Conservation (phyloP, 2,113 vertebrate species). For the Festucalex cinctus region DNA sequence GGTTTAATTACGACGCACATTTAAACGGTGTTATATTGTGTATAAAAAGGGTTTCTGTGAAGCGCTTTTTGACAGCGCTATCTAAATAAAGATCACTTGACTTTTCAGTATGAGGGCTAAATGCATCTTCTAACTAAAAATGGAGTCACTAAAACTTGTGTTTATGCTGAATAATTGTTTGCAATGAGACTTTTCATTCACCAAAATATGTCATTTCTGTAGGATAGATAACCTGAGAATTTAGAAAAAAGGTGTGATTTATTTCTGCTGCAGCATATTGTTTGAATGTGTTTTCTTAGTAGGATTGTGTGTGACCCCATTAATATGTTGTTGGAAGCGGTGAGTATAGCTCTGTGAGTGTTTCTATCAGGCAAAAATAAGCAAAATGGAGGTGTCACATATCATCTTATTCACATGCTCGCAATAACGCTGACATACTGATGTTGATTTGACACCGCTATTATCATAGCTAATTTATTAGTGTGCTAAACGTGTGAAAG, state of each 20-base stretch:
- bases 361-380: neutral
- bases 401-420: neutral
- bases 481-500: neutral
- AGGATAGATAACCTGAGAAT: neutral
- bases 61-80: too few relatives aligned
- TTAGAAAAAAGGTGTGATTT: neutral
- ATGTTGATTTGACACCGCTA: neutral
- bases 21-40: neutral
- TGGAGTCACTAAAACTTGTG: neutral
- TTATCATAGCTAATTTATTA: neutral
- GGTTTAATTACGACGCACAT: neutral
- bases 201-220: too few relatives aligned
- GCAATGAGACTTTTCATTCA: neutral
- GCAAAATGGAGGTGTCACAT: neutral
- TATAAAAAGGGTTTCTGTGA: neutral
- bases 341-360: neutral
- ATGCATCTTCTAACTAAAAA: constrained; percentile 3
- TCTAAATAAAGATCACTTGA: too few relatives aligned
- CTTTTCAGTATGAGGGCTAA: constrained; percentile 9
- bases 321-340: neutral
- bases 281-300: neutral
- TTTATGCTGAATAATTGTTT: neutral
- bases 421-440: neutral
- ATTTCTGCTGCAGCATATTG: neutral
- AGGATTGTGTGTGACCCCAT: neutral